These are phyloP conservation scores for Lissocephala sabroskyi DNA, from an alignment of 2,888 invertebrate genomes.

Conservation along the genomic window DNA sequence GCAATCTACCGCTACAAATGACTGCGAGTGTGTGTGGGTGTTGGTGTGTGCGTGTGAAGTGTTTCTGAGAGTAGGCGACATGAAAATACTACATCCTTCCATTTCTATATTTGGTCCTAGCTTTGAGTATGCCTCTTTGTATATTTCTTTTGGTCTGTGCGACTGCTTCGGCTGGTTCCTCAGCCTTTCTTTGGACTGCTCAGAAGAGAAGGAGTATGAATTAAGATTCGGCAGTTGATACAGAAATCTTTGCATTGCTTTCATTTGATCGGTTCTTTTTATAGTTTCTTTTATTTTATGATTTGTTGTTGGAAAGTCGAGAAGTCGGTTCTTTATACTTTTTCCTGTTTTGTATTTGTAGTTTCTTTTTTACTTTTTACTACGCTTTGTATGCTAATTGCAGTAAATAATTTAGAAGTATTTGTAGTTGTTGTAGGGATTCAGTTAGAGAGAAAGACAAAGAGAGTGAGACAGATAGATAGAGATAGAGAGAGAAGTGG, in stretches of 20 bases:
- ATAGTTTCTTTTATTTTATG: slow-evolving; percentile 16
- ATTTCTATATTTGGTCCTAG: too few relatives aligned
- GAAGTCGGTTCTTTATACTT: too few relatives aligned
- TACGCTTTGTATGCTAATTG: slow-evolving; percentile 18
- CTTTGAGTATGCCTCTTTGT: slow-evolving; percentile 13
- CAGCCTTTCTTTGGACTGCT: slow-evolving; percentile 46
- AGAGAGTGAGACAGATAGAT: too few relatives aligned
- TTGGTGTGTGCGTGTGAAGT: slow-evolving; percentile 6
- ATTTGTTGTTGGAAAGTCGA: slow-evolving; percentile 5
- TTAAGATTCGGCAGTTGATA: slow-evolving; percentile 72
- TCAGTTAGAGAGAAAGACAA: too few relatives aligned
- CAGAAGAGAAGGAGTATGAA: slow-evolving; percentile 70
- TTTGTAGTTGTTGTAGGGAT: slow-evolving; percentile 14
- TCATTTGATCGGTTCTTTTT: slow-evolving; percentile 14
- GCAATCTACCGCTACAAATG: too few relatives aligned
- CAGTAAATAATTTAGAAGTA: slow-evolving; percentile 21
- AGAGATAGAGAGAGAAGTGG: slow-evolving; percentile 2
- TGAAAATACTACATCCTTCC: too few relatives aligned
- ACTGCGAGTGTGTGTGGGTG: slow-evolving; percentile 3
- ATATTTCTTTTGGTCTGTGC: slow-evolving; percentile 10
- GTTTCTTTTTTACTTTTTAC: slow-evolving; percentile 30
- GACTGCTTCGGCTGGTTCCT: not conserved
- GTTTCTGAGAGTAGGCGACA: too few relatives aligned
- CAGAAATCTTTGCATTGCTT: slow-evolving; percentile 68
- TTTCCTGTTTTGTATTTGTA: slow-evolving; percentile 7